Conservation (phyloP, 2,888 invertebrate species). For the Acronicta aceris region DNA sequence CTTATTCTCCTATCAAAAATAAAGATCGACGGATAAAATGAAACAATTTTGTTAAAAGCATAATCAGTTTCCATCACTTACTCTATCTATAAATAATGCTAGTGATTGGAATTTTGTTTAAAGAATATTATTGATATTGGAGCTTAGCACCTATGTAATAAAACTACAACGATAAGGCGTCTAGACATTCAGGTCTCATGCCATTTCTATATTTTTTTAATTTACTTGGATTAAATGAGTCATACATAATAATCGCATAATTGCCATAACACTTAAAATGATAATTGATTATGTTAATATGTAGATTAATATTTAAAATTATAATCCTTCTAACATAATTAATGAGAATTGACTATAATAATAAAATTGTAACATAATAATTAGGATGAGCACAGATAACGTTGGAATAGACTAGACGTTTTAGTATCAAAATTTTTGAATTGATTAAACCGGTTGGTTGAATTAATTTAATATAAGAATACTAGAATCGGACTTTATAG, state of each 20-base stretch:
- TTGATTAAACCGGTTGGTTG: conserved; percentile 42
- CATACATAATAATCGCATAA: conserved; percentile 21
- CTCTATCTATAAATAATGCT: conserved; percentile 4
- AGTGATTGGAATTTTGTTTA: conserved; percentile 20
- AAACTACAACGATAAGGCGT: conserved; percentile 7
- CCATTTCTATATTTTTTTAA: conserved; percentile 15
- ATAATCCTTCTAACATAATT: conserved; percentile 21
- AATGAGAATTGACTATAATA: conserved; percentile 32
- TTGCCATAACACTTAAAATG: conserved; percentile 39
- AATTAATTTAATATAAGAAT: conserved; percentile 20
- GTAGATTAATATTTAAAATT: conserved; percentile 12
- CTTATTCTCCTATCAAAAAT: not conserved
- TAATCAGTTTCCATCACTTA: conserved; percentile 22
- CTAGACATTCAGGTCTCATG: conserved; percentile 13
- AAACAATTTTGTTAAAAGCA: conserved; percentile 11
- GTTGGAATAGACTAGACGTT: conserved; percentile 6
- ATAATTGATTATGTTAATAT: conserved; percentile 51
- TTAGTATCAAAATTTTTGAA: conserved; percentile 28
- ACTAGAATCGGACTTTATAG: too few species aligned
- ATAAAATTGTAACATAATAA: conserved; percentile 47
- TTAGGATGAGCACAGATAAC: conserved; percentile 40
- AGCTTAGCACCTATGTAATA: conserved; percentile 20
- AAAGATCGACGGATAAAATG: conserved; percentile 20
- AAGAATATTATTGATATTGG: conserved; percentile 21
- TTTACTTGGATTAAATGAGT: conserved; percentile 27